phyloP scores from a whole-genome alignment of 2,113 vertebrate species.

The Trogon surrucura region DNA sequence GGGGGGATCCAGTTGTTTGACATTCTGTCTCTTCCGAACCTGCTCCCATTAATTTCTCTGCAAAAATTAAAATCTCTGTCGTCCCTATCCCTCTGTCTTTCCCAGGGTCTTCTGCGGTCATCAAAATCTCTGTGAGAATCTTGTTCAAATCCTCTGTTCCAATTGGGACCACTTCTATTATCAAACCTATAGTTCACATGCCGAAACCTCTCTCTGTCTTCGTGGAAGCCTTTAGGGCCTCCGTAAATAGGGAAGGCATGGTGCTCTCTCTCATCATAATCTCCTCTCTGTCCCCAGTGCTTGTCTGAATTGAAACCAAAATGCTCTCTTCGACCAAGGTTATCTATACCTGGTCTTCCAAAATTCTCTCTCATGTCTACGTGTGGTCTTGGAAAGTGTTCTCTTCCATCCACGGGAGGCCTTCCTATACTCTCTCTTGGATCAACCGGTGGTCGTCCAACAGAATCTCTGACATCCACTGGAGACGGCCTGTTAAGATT shows the following conservation, averaged over 20 bases:
- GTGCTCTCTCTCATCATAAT: slow-evolving; percentile 94
- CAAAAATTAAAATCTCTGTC: slow-evolving; percentile 97
- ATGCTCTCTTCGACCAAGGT: slow-evolving; percentile 84
- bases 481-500: slow-evolving; percentile 75
- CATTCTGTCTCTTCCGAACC: slow-evolving; percentile 87
- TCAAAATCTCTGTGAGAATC: slow-evolving; percentile 95
- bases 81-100: slow-evolving; percentile 93
- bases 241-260: slow-evolving; percentile 79
- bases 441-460: slow-evolving; percentile 78
- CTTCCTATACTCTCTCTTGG: slow-evolving; percentile 80
- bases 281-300: slow-evolving; percentile 93
- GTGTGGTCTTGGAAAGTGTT: slow-evolving; percentile 79
- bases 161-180: slow-evolving; percentile 83
- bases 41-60: slow-evolving; percentile 92
- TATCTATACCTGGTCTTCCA: slow-evolving; percentile 77
- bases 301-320: slow-evolving; percentile 90
- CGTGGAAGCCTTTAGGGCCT: slow-evolving; percentile 88
- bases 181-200: slow-evolving; percentile 91
- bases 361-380: slow-evolving; percentile 83
- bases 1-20: slow-evolving; percentile 85
- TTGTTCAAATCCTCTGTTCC: slow-evolving; percentile 91
- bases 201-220: slow-evolving; percentile 84
- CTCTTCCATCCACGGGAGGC: slow-evolving; percentile 80
- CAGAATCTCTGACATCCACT: slow-evolving; percentile 80
- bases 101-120: slow-evolving; percentile 94